Conservation (phyloP, 2,113 vertebrate species). For the Morone saxatilis region DNA sequence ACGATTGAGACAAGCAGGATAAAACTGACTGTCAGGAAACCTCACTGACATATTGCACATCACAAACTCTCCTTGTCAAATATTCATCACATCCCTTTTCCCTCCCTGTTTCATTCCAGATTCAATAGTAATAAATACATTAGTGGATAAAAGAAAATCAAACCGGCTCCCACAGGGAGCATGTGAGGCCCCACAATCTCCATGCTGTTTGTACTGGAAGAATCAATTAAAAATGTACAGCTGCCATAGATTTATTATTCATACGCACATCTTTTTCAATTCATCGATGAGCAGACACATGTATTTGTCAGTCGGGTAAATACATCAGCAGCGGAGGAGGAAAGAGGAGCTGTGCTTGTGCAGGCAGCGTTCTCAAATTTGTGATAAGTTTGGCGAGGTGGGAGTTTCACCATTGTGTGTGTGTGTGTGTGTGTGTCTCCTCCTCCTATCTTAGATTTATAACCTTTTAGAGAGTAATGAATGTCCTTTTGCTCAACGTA, state of each 20-base stretch:
- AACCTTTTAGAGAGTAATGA: slow-evolving; percentile 15
- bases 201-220: slow-evolving; percentile 81
- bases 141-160: slow-evolving; percentile 77
- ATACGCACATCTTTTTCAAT: slow-evolving; percentile 67
- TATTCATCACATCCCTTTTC: slow-evolving; percentile 69
- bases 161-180: slow-evolving; percentile 59
- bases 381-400: not conserved
- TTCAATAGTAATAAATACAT: slow-evolving; percentile 79
- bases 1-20: slow-evolving; percentile 12
- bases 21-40: slow-evolving; percentile 39
- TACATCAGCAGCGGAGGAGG: slow-evolving; percentile 33
- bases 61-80: slow-evolving; percentile 67
- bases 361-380: not conserved
- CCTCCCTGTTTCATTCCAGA: slow-evolving; percentile 56
- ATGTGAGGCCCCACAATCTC: slow-evolving; percentile 69
- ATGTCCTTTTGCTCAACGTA: slow-evolving; percentile 1
- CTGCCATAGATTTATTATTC: slow-evolving; percentile 81
- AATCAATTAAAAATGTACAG: slow-evolving; percentile 84
- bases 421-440: not conserved
- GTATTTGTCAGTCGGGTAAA: slow-evolving; percentile 69
- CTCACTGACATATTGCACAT: slow-evolving; percentile 50
- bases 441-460: not conserved
- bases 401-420: not conserved
- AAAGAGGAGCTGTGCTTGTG: not conserved
- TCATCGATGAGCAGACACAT: slow-evolving; percentile 51